phyloP scores from a whole-genome alignment of 2,888 invertebrate species.

The Agonopterix alstromeriana region DNA sequence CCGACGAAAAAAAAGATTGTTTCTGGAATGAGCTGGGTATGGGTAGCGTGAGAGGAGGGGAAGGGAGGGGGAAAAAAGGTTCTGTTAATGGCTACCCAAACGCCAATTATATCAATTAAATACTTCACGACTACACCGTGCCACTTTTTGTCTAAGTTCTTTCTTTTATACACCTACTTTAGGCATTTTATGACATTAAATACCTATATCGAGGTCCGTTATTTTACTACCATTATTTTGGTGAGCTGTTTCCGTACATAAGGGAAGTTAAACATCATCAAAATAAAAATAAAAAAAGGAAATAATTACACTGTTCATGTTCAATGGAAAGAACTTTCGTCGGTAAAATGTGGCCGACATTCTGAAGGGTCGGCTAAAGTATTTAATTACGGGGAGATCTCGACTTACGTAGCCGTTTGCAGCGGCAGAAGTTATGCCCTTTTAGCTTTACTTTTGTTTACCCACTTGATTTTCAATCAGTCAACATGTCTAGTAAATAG shows the following conservation, averaged over 20 bases:
- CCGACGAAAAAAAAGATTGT: conserved; percentile 48
- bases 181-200: conserved; percentile 3
- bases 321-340: conserved; percentile 24
- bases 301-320: conserved; percentile 8
- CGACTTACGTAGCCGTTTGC: conserved; percentile 29
- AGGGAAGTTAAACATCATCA: no score
- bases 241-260: no score
- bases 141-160: conserved; percentile 23
- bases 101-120: conserved; percentile 72
- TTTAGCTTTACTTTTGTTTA: conserved; percentile 9
- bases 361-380: conserved; percentile 42
- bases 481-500: background rate
- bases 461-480: no score
- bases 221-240: background rate
- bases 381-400: conserved; percentile 40
- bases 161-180: conserved; percentile 14
- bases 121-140: conserved; percentile 47
- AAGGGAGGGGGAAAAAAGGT: conserved; percentile 22
- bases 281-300: no score
- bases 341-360: conserved; percentile 29
- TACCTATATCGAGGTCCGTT: background rate
- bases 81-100: conserved; percentile 59
- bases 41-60: conserved; percentile 8
- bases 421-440: conserved; percentile 23
- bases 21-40: conserved; percentile 38